Percentiles rank a stretch among this genome's conserved stretches.
Conservation (phyloP, 2,113 vertebrate genomes). For the Nyctereutes procyonoides region DNA sequence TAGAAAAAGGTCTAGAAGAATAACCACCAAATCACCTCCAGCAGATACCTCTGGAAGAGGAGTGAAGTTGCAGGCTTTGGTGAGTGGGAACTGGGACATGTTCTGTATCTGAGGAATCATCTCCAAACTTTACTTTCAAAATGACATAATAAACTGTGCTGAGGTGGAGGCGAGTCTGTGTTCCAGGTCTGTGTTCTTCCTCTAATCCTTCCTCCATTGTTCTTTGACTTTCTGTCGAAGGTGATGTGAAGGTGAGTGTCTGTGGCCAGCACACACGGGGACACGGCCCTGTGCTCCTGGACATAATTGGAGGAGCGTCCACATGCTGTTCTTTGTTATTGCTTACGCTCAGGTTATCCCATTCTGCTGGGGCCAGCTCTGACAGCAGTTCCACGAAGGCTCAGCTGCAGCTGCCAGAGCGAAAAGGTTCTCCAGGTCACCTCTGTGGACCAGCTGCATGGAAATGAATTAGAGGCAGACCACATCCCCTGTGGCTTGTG, state of each 20-base stretch:
- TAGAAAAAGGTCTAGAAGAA: neutral
- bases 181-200: neutral
- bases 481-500: fast-evolving
- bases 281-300: neutral
- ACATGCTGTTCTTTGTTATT: fast-evolving
- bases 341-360: fast-evolving
- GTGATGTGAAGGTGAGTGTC: neutral
- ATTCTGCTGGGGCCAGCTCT: neutral
- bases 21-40: neutral
- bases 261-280: neutral
- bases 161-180: neutral
- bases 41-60: neutral
- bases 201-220: neutral
- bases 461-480: constrained; percentile 7
- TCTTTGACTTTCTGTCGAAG: neutral
- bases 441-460: neutral
- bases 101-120: neutral
- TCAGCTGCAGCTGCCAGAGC: neutral
- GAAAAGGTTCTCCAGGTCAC: neutral
- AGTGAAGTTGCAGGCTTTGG: neutral
- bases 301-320: neutral
- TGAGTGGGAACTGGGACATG: too few species aligned
- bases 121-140: neutral
- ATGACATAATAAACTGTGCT: neutral
- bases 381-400: neutral